Evolutionary conservation across 2,797 vertebrate genomes (phyloP), one percentile per base, ranked within the genome.

Genomic region (Gallinago solitaria): DNA sequence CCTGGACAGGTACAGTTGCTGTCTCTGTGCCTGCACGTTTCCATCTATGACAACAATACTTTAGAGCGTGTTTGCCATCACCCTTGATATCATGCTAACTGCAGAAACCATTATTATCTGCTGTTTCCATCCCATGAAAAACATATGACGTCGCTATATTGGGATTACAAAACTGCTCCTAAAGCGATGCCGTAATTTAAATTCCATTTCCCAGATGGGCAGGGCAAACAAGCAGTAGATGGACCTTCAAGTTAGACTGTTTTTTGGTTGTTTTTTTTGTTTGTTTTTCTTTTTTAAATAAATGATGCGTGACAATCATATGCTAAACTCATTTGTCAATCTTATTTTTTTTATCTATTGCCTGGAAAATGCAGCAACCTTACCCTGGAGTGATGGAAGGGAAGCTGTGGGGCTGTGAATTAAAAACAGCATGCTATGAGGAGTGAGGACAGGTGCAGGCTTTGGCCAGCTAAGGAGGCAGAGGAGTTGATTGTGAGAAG

Each of bases 261-360:
- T 4, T 57, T 59, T 16, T 35, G 23, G 23, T 87, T 73, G 39
- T 16, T 43, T 43, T 43, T 43, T 43, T 8, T 16, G 16, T 80
- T 92, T 89, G 80, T 83, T 18, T 87, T 82, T 94, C 89, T 90
- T 88, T 20, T 59, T 64, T 73, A 9, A 74, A 94, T 68, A 88
- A 79, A 89, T 69, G 20, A 65, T 93, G 84, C 64, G 6, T 59
- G 80, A 91, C 63, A 80, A 35, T 94, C 91, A 74, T 64, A 96
- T 90, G 95, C 70, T 96, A 95, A 95, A 93, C 65, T 93, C 67
- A 91, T 73, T 92, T 50, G n/a, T 94, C 92, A 94, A 86, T 91
- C 70, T 91, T 74, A 21, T 56, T 92, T 94, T 95, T 95, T 83
- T 83, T 60, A 91, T 93, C 80, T 87, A 18, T 81, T 93, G 91